Evolutionary conservation across 2,888 invertebrate species (phyloP).

Genomic region (Perizoma flavofasciatum): DNA sequence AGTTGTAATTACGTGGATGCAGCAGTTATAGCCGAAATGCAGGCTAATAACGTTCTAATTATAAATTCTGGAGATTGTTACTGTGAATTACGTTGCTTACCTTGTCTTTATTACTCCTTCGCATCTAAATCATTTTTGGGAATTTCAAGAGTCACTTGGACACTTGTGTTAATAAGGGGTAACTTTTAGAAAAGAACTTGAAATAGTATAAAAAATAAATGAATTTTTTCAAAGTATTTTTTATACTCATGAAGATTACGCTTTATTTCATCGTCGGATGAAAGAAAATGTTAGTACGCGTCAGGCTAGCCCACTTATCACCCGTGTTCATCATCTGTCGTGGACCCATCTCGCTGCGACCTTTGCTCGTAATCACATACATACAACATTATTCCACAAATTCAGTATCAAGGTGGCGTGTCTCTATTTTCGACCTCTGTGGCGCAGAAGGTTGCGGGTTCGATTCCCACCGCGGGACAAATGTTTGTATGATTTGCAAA

Average conservation of each 20-base stretch:
- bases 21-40: conserved; percentile 23
- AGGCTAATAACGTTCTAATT: conserved; percentile 20
- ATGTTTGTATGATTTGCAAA: no score
- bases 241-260: no score
- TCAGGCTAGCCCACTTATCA: no score
- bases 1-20: conserved; percentile 31
- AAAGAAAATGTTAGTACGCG: neutral
- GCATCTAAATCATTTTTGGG: no score
- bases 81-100: conserved; percentile 6
- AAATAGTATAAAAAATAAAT: no score
- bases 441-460: no score
- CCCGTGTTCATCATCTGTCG: conserved; percentile 1
- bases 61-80: conserved; percentile 20
- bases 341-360: conserved; percentile 6
- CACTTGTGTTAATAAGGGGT: no score
- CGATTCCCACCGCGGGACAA: no score
- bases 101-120: conserved; percentile 1
- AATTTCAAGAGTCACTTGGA: no score
- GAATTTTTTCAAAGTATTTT: no score
- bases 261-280: no score
- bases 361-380: conserved; percentile 3
- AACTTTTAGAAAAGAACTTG: no score
- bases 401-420: conserved; percentile 29
- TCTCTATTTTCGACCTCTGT: conserved; percentile 10
- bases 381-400: conserved; percentile 18